Percentiles rank a stretch among this genome's conserved stretches.
These are phyloP conservation scores for Crematogaster levior DNA, from an alignment of 2,888 invertebrate species.

Conservation along the genomic window DNA sequence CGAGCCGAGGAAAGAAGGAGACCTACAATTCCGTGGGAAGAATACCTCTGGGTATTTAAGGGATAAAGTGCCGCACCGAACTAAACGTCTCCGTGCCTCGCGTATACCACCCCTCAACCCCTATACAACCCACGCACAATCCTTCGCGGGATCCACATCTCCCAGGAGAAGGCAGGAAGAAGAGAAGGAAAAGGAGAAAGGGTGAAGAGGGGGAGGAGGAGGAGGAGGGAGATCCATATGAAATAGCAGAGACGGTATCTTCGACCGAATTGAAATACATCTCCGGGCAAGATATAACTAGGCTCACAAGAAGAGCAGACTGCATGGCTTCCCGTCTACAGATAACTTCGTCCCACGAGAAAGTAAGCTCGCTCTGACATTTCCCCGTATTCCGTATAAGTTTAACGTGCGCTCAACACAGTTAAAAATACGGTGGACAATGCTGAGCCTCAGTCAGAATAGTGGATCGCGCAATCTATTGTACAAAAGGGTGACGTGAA, in stretches of 20 bases:
- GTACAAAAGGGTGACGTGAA: background rate
- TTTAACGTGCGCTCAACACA: conserved; percentile 12
- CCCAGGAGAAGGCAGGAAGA: conserved; percentile 9
- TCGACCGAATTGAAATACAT: conserved; percentile 74
- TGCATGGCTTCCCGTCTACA: conserved; percentile 53
- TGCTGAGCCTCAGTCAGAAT: conserved; percentile 45
- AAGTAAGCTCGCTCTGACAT: conserved; percentile 61
- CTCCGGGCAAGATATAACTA: conserved; percentile 66
- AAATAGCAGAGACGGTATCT: conserved; percentile 69
- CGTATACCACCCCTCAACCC: conserved; percentile 46
- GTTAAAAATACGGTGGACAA: conserved; percentile 51
- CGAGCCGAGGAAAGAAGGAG: conserved; percentile 61
- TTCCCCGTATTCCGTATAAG: conserved; percentile 30
- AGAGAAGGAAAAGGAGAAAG: conserved; percentile 11
- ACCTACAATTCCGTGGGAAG: conserved; percentile 74
- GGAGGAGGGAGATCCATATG: conserved; percentile 66
- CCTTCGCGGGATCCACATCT: conserved; percentile 11
- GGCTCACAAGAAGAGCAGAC: conserved; percentile 42
- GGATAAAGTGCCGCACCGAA: conserved; percentile 73
- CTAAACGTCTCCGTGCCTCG: conserved; percentile 71
- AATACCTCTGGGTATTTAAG: conserved; percentile 79
- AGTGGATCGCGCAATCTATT: conserved; percentile 25
- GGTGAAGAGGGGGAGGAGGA: background rate
- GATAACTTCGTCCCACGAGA: conserved; percentile 47
- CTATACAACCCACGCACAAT: conserved; percentile 28